Base-by-base conservation (phyloP, 2,113 vertebrate genomes). In the Oplegnathus fasciatus region DNA sequence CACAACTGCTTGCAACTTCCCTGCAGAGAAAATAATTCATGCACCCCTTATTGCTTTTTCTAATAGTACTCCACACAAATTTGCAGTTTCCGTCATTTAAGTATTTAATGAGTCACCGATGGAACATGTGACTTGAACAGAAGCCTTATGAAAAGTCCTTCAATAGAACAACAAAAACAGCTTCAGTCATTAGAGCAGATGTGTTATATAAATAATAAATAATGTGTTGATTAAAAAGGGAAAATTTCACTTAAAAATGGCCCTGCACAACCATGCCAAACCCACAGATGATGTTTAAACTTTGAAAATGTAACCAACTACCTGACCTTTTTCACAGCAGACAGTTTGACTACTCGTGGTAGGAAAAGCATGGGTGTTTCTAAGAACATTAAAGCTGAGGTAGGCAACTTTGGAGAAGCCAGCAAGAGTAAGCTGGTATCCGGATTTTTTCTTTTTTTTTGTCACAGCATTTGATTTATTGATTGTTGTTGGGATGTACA, bases 1-100 rank as follows among this genome's bases (percentile, higher is more conserved):
- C 65, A 62, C 44, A 32, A 52, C 57, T 24, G 17, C 26, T 42
- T 44, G 40, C 17, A 64, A 46, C 46, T 60, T 48, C 70, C 48
- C 34, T 48, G 44, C 65, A 8, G 30, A 32, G n/a, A 71, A 69
- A 67, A 77, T 50, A 80, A 66, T 40, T 13, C 6, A 68, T 58
- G 17, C 14, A 26, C 69, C 58, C 14, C 14, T 55, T n/a, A 9
- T 40, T 28, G 22, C 15, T 71, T 48, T 69, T 2, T 65, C 48
- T 37, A 11, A 9, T 22, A 62, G 26, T 28, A 22, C 37, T 30
- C 1, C 57, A 40, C 34, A 72, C 2, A 11, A 65, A 34, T 32
- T 9, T 2, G 2, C 6, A 52, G 5, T 65, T 74, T 58, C 18
- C 22, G 3, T 61, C 42, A 61, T 26, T 26, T 40, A 42, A 68